Conservation (phyloP, 92 coral and sea anemone genomes). For the Epizoanthus stellaris region DNA sequence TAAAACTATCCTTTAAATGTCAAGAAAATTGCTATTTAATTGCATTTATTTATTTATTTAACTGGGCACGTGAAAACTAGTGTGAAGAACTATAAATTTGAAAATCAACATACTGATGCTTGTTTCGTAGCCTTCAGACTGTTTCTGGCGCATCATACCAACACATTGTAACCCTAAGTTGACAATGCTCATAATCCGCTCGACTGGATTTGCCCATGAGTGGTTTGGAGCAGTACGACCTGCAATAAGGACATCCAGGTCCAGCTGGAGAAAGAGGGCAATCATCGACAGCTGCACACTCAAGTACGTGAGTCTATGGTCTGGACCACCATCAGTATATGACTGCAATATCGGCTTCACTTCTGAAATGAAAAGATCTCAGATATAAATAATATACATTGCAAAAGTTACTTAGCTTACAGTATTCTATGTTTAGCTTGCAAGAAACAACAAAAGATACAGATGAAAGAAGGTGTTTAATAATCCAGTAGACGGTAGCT, state of each 20-base stretch:
- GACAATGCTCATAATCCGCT: constrained; percentile 56
- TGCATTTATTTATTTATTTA: background rate
- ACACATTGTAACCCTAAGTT: constrained; percentile 56
- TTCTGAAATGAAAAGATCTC: background rate
- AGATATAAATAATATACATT: background rate
- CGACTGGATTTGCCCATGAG: constrained; percentile 52
- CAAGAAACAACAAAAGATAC: no score
- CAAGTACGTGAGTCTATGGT: constrained; percentile 35
- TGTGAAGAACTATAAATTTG: background rate
- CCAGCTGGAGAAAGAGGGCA: constrained; percentile 44
- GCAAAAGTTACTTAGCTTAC: no score
- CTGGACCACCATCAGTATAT: constrained; percentile 48
- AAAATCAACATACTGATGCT: background rate
- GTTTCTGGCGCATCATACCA: constrained; percentile 48
- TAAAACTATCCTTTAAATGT: no score
- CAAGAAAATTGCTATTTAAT: background rate
- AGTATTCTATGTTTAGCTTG: no score
- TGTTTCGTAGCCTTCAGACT: background rate
- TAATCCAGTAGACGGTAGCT: no score
- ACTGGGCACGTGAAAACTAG: background rate
- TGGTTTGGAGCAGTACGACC: constrained; percentile 54
- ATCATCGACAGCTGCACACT: constrained; percentile 47
- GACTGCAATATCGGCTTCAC: constrained; percentile 1
- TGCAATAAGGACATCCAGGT: constrained; percentile 49
- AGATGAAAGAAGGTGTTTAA: no score